Evolutionary conservation across 2,888 invertebrate species (phyloP).

Genomic region (Phanerotoma sp.): DNA sequence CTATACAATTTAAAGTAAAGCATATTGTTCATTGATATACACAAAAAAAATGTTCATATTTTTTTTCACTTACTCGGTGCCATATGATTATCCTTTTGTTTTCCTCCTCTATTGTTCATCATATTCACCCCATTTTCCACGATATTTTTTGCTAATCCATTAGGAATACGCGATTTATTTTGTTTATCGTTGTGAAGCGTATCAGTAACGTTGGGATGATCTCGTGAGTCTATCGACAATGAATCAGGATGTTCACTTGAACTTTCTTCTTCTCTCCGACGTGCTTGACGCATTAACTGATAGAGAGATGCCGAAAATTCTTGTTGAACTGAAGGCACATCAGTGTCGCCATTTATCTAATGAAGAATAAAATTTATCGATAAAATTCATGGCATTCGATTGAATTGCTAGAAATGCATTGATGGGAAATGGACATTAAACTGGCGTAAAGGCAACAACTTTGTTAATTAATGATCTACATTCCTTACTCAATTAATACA

Average conservation of each 20-base stretch:
- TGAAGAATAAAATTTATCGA: neutral
- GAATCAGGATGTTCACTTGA: conserved; percentile 34
- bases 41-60: too few relatives aligned
- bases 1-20: too few relatives aligned
- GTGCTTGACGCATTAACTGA: conserved; percentile 65
- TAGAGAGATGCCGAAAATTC: conserved; percentile 73
- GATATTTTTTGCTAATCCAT: conserved; percentile 57
- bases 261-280: conserved; percentile 39
- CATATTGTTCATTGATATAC: too few relatives aligned
- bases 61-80: too few relatives aligned
- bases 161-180: conserved; percentile 39
- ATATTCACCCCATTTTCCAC: conserved; percentile 34
- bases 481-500: too few relatives aligned
- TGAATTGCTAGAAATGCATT: neutral
- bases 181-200: conserved; percentile 48
- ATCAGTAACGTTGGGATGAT: conserved; percentile 31
- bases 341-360: conserved; percentile 85
- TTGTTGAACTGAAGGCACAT: conserved; percentile 73
- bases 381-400: neutral
- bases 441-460: too few relatives aligned
- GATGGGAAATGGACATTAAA: neutral
- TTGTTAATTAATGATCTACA: too few relatives aligned
- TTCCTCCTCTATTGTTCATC: conserved; percentile 29
- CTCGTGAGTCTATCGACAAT: conserved; percentile 10
- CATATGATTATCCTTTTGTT: conserved; percentile 23